Evolutionary conservation across 2,113 vertebrate genomes (phyloP), one percentile per base, ranked within the genome.

Genomic region (Oreochromis spilurus): DNA sequence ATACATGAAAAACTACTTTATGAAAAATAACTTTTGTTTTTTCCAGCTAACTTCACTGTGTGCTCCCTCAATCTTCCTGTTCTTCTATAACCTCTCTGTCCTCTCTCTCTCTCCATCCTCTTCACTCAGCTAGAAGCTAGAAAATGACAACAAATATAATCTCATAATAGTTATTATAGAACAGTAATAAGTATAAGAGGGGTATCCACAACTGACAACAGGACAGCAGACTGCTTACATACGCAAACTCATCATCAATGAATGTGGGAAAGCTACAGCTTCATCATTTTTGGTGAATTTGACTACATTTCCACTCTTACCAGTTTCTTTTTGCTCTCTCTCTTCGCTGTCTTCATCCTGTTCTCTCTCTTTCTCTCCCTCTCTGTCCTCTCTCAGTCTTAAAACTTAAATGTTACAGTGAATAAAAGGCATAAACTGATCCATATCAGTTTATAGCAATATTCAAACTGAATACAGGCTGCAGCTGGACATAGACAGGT

Each of bases 201-300:
- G 54, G 54, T 55, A 4, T 24, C 11, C 54, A 55, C 54, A 55
- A 1, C 21, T 55, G 21, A 55, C 54, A 55, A 55, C 54, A 55
- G 21, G 1, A 55, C 21, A 24, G 11, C 1, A 55, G 54, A 55
- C 21, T 55, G 54, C 54, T 13, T 55, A 55, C 53, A 24, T 55
- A 24, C 2, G 0, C 6, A 7, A 55, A 55, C n/a, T 24, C n/a
- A 24, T 55, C 0, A 0, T 58, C 26, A 58, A 31, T 58, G 29
- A 58, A 31, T 58, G 26, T 31, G 26, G 55, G 5, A 58, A 58
- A 31, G 13, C 55, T 31, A 31, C 13, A 58, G 55, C 26, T 17
- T 31, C 4, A 58, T 58, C 16, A 58, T 58, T 0, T 58, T 58
- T 58, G 57, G 26, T 58, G 57, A 58, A 31, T 31, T 31, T 16